Evolutionary conservation across 2,888 invertebrate species (phyloP), one percentile per base, ranked within the genome.

Genomic region (Anagyrus pseudococci): DNA sequence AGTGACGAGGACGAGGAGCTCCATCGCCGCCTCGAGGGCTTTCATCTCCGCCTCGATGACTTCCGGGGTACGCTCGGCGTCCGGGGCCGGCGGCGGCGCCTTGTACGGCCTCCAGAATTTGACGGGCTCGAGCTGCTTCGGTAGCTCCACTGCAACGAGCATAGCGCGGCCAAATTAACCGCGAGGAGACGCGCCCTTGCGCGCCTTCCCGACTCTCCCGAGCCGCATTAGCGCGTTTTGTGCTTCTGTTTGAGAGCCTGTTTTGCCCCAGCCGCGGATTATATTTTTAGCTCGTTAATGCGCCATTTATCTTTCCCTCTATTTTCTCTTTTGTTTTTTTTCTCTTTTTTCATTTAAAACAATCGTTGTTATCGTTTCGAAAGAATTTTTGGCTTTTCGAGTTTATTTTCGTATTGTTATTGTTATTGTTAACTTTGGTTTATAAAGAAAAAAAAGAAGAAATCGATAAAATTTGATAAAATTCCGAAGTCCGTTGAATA

Each of bases 21-120:
- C 89, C 74, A 93, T 86, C 53, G 89, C 89, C 2, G 85, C 83
- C 71, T 93, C 92, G 23, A 89, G 85, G 69, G 84, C 86, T 74
- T 88, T 89, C 77, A 91, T 86, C 76, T 93, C 92, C 0, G 87
- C 88, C 72, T 93, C 93, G 23, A 93, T 89, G 74, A 92, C 90
- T 81, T 93, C 92, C 0, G 93, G 92, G 22, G 88, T 84, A 48
- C 90, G 84, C 4, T 88, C 86, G 3, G 88, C 85, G 0, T 89
- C 89, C 0, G 88, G 85, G 2, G 87, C 84, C 0, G 88, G 86
- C 0, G 86, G 85, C 0, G 91, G 90, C 0, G 91, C 88, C 1
- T 85, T 84, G 75, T 91, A 92, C 20, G 86, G 85, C 17, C 89
- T 87, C 62, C 85, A 85, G 73, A 91, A 92, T 1, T 83, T 81